These are phyloP conservation scores for Coleophora flavipennella DNA, from an alignment of 2,888 invertebrate species.

Conservation along the genomic window DNA sequence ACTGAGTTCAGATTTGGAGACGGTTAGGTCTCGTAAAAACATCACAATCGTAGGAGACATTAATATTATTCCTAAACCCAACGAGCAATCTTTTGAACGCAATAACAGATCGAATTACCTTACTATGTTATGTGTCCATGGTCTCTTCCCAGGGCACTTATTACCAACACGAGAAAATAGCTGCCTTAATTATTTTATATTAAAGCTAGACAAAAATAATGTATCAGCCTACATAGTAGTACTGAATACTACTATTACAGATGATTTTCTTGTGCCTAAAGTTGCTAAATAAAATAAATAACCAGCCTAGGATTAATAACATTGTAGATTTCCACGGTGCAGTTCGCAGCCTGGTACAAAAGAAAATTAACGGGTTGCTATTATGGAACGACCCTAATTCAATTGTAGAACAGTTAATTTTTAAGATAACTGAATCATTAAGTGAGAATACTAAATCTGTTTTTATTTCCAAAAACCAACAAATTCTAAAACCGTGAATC, in stretches of 20 bases:
- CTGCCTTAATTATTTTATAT: constrained; percentile 8
- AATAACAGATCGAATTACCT: neutral
- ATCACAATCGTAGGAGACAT: no score
- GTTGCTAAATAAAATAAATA: neutral
- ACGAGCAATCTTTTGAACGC: neutral
- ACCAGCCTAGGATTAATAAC: neutral
- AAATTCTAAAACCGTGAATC: constrained; percentile 8
- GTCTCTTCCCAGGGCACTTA: constrained; percentile 5
- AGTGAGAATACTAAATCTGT: neutral
- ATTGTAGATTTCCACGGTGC: neutral
- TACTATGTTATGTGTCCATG: neutral
- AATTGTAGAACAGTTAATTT: neutral
- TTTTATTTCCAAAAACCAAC: constrained; percentile 2
- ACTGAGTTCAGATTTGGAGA: no score
- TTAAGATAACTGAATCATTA: neutral
- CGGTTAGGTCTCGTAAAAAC: no score
- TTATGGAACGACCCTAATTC: neutral
- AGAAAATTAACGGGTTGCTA: neutral
- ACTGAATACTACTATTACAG: constrained; percentile 7
- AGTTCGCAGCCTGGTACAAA: neutral
- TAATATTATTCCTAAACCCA: no score
- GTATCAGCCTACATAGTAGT: neutral
- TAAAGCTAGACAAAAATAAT: constrained; percentile 3
- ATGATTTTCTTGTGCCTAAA: no score
- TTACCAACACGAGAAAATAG: constrained; percentile 7